These are phyloP conservation scores for Catharus ustulatus DNA, from an alignment of 2,797 vertebrate genomes.

Conservation along the genomic window DNA sequence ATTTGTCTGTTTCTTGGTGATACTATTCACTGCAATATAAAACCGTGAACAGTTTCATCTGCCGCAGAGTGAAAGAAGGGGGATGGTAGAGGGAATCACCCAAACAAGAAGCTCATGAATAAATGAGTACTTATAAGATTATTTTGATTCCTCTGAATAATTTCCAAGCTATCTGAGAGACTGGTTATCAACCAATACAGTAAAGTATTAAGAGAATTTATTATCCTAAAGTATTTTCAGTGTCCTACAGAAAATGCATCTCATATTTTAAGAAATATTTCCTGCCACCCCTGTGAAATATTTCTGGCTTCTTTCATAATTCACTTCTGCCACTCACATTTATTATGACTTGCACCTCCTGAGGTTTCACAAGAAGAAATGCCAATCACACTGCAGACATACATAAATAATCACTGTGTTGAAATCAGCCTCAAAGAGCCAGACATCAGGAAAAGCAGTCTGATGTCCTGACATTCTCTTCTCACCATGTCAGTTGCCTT, in stretches of 20 bases:
- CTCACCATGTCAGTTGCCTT: not conserved
- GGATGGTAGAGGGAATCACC: not conserved
- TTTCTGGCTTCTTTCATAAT: not conserved
- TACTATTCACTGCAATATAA: not conserved
- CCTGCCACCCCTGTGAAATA: not conserved
- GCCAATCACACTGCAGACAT: not conserved
- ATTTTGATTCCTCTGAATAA: not conserved
- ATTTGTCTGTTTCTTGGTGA: not conserved
- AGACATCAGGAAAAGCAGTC: not conserved
- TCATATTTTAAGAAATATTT: not conserved
- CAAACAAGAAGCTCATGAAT: not conserved
- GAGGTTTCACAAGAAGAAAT: not conserved
- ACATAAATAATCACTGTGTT: not conserved
- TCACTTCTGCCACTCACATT: not conserved
- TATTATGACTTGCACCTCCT: not conserved
- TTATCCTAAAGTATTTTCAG: not conserved
- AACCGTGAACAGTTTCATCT: not conserved
- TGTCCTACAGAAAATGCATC: not conserved
- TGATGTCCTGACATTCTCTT: not conserved
- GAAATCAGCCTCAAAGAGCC: not conserved
- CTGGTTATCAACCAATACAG: not conserved
- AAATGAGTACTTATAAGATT: not conserved
- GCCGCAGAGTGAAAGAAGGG: not conserved
- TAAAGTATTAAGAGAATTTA: not conserved
- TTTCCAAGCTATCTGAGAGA: not conserved